Conservation (phyloP, 2,888 invertebrate genomes). For the Noctua comes region DNA sequence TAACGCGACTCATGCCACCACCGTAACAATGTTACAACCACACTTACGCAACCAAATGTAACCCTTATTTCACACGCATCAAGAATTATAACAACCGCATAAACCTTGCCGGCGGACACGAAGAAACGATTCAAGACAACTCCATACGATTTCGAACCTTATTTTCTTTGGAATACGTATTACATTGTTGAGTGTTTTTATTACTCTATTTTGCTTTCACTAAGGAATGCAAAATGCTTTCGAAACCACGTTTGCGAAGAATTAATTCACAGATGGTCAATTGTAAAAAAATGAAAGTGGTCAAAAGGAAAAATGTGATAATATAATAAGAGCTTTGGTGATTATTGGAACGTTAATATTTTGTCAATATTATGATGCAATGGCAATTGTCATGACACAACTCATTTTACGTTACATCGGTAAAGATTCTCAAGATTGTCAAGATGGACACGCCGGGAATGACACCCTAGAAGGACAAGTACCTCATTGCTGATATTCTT, state of each 20-base stretch:
- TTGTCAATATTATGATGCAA: slow-evolving; percentile 29
- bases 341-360: slow-evolving; percentile 11
- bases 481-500: not conserved
- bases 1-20: slow-evolving; percentile 23
- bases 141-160: slow-evolving; percentile 53
- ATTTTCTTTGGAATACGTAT: slow-evolving; percentile 18
- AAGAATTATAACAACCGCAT: slow-evolving; percentile 64
- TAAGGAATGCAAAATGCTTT: slow-evolving; percentile 73
- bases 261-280: slow-evolving; percentile 68
- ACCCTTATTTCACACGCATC: slow-evolving; percentile 58
- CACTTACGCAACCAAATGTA: slow-evolving; percentile 57
- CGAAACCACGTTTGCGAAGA: slow-evolving; percentile 68
- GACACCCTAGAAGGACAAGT: not conserved
- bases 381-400: not conserved
- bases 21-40: slow-evolving; percentile 30
- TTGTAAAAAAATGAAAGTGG: slow-evolving; percentile 71
- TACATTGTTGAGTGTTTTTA: slow-evolving; percentile 20
- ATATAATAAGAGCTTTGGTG: slow-evolving; percentile 34
- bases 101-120: slow-evolving; percentile 38
- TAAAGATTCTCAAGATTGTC: not conserved
- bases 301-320: slow-evolving; percentile 55
- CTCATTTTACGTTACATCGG: not conserved
- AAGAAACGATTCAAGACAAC: slow-evolving; percentile 28
- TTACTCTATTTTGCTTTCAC: slow-evolving; percentile 78
- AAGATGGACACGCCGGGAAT: not conserved